These are phyloP conservation scores for Crax fasciolata DNA, from an alignment of 2,797 vertebrate species.

Conservation along the genomic window DNA sequence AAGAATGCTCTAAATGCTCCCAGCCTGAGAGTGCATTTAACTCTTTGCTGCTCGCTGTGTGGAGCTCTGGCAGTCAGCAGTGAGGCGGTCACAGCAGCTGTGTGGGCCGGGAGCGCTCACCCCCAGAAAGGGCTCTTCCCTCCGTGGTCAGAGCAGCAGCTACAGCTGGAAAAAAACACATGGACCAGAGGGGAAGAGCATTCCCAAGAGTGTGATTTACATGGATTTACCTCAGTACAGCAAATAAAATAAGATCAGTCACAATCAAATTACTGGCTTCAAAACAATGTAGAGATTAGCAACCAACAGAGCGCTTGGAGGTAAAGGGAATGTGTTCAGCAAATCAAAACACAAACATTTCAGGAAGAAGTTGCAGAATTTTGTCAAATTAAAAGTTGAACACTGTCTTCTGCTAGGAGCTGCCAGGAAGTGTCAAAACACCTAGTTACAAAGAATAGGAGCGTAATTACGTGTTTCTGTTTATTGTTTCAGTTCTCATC, in stretches of 20 bases:
- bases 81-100: neutral
- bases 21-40: conserved; percentile 20
- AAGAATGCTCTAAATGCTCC: conserved; percentile 1
- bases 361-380: conserved; percentile 67
- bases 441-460: conserved; percentile 75
- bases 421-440: conserved; percentile 82
- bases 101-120: neutral
- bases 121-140: conserved; percentile 1
- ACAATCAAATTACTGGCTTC: conserved; percentile 51
- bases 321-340: conserved; percentile 13
- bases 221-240: conserved; percentile 26
- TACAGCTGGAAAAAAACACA: neutral
- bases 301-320: conserved; percentile 4
- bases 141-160: conserved; percentile 17
- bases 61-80: neutral
- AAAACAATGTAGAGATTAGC: conserved; percentile 37
- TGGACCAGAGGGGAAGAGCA: neutral
- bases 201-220: conserved; percentile 3
- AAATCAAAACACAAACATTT: conserved; percentile 71
- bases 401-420: conserved; percentile 75
- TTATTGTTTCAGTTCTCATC: conserved; percentile 73
- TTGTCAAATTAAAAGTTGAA: conserved; percentile 81
- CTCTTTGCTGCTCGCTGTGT: neutral
- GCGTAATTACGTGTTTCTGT: conserved; percentile 81
- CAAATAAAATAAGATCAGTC: conserved; percentile 49